These are phyloP conservation scores for Caenorhabditis macrosperma DNA, from an alignment of 2,888 invertebrate species.

Conservation along the genomic window DNA sequence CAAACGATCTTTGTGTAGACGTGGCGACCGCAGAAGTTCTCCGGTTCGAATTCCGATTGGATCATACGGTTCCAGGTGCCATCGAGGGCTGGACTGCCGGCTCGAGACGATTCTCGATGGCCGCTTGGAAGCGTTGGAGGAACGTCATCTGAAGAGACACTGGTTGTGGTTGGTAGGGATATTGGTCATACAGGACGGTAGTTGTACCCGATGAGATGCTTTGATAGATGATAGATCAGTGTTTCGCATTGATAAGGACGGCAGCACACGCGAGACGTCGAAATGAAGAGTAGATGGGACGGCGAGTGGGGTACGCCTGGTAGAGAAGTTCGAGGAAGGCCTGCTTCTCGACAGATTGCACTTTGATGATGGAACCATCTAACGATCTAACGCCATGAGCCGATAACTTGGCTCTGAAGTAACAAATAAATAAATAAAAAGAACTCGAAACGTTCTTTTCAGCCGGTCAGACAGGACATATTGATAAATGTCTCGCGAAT, in stretches of 20 bases:
- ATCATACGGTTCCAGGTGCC: conserved; percentile 68
- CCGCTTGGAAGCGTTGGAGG: conserved; percentile 46
- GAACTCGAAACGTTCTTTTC: too few species aligned
- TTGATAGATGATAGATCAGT: conserved; percentile 56
- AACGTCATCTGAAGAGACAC: conserved; percentile 56
- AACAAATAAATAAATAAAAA: too few species aligned
- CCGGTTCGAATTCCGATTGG: conserved; percentile 67
- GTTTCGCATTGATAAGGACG: conserved; percentile 58
- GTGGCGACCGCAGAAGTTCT: conserved; percentile 60
- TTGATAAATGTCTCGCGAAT: too few species aligned
- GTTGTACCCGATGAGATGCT: conserved; percentile 66
- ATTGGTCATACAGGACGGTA: conserved; percentile 43
- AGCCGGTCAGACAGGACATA: too few species aligned
- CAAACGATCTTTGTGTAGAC: conserved; percentile 67
- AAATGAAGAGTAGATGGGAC: conserved; percentile 67
- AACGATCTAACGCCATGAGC: too few species aligned
- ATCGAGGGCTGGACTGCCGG: conserved; percentile 51
- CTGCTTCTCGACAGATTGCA: conserved; percentile 42
- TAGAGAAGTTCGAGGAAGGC: conserved; percentile 68
- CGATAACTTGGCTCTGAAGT: too few species aligned
- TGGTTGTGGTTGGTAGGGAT: neutral
- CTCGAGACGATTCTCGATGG: conserved; percentile 55
- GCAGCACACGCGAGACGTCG: conserved; percentile 63
- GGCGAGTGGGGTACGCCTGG: conserved; percentile 69
- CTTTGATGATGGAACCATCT: conserved; percentile 41